These are phyloP conservation scores for Tarsius wallacei DNA, from an alignment of 2,797 vertebrate species.

Conservation along the genomic window DNA sequence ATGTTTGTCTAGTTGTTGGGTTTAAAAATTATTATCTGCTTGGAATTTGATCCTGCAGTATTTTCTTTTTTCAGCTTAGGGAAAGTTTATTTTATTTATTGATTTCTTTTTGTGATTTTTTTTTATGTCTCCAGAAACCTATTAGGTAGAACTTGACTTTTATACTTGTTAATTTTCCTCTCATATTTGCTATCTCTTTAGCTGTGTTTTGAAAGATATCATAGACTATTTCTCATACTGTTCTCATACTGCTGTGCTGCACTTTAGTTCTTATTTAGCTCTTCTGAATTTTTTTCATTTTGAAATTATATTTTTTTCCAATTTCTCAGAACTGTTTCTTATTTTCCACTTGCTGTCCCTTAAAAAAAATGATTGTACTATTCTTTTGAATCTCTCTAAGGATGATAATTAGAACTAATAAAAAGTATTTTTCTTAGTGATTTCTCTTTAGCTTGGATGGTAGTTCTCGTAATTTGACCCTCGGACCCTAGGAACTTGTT, in stretches of 20 bases:
- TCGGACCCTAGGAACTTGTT: neutral
- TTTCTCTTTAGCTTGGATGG: neutral
- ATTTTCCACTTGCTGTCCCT: constrained; percentile 10
- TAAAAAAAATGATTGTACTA: neutral
- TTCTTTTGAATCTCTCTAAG: constrained; percentile 28
- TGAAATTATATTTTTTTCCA: constrained; percentile 37
- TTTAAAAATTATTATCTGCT: constrained; percentile 39
- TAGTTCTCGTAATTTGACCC: neutral
- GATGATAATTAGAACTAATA: constrained; percentile 29
- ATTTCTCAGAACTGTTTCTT: constrained; percentile 62
- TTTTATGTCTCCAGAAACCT: constrained; percentile 44
- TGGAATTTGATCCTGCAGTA: neutral
- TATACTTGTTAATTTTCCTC: constrained; percentile 26
- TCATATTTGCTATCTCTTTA: constrained; percentile 43
- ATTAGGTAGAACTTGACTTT: constrained; percentile 23
- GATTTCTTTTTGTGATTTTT: constrained; percentile 40
- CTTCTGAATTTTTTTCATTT: constrained; percentile 42
- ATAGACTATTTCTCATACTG: constrained; percentile 25
- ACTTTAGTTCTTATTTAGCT: constrained; percentile 52
- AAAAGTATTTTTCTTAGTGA: neutral
- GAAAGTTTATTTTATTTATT: constrained; percentile 16
- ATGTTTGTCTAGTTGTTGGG: constrained; percentile 3
- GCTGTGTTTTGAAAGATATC: constrained; percentile 52
- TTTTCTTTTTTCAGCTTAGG: constrained; percentile 49
- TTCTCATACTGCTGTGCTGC: neutral